Evolutionary conservation across 2,797 vertebrate genomes (phyloP), one percentile per base, ranked within the genome.

Genomic region (Brotula barbata): DNA sequence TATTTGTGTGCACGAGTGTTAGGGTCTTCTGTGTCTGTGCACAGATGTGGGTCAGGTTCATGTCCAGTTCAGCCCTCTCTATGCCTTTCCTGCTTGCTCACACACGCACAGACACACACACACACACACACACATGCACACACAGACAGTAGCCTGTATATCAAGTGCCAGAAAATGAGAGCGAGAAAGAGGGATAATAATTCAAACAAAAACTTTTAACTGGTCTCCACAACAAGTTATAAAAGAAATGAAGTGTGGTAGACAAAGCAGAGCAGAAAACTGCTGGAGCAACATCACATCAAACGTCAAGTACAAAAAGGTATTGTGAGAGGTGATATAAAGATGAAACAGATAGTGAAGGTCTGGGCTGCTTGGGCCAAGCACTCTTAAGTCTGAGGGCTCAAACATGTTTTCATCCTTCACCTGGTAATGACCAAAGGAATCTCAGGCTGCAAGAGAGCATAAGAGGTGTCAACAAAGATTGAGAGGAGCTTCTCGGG

Each of bases 31-130:
- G 82, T 81, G 84, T 86, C 83, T 58, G 2, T 48, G 71, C 33
- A 47, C 64, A 59, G 64, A 78, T 80, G 71, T 81, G 73, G 52
- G 73, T 80, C 75, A 77, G 14, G 65, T 81, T 85, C 81, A 82
- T 2, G 28, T 80, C 75, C 57, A 71, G 78, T 71, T 85, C 75
- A 75, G 50, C 12, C 31, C 22, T 58, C 42, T 49, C 48, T 40
- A 8, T 43, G 43, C 42, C 37, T 61, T 66, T 76, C 64, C 78
- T 72, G 64, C 67, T 71, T 36, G 5, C 11, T 23, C 48, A 39
- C 20, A 48, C 22, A 41, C 39, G 14, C 40, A 43, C 42, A 11
- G 52, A 51, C 56, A 28, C 22, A 3, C 28, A 48, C 34, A n/a
- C 28, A 19, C 53, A 8, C 39, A 19, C 23, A 31, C 22, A 31